Percentiles rank a stretch among this genome's conserved stretches.
phyloP scores from a whole-genome alignment of 2,888 invertebrate genomes.

The Caenorhabditis japonica region DNA sequence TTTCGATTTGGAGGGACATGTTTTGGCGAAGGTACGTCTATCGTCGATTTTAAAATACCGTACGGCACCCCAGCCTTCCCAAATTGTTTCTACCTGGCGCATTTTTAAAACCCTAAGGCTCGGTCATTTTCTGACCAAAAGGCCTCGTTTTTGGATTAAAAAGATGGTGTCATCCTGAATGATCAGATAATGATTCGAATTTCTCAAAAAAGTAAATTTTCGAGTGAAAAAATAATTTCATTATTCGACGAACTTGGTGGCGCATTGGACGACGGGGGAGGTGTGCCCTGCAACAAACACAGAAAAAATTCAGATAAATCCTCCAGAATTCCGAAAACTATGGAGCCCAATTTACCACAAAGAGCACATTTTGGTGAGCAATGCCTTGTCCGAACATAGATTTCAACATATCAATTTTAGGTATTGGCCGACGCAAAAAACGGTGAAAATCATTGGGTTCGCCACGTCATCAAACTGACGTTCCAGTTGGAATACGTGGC shows the following conservation, averaged over 20 bases:
- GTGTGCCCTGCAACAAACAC: background rate
- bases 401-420: slow-evolving; percentile 24
- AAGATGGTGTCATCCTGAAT: too few relatives aligned
- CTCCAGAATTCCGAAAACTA: slow-evolving; percentile 50
- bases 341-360: slow-evolving; percentile 58
- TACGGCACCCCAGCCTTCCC: too few relatives aligned
- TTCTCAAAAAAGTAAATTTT: slow-evolving; percentile 32
- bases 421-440: slow-evolving; percentile 52
- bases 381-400: background rate
- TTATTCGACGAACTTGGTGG: too few relatives aligned
- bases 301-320: slow-evolving; percentile 35
- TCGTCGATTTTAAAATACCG: too few relatives aligned
- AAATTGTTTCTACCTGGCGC: too few relatives aligned
- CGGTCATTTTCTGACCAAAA: too few relatives aligned
- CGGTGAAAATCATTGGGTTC: slow-evolving; percentile 49
- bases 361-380: slow-evolving; percentile 58
- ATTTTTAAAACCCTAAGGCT: too few relatives aligned
- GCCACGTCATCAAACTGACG: slow-evolving; percentile 59
- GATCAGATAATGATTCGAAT: too few relatives aligned
- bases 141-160: too few relatives aligned
- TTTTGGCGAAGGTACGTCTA: too few relatives aligned
- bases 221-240: background rate
- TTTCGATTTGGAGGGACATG: slow-evolving; percentile 57
- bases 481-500: slow-evolving; percentile 59
- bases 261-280: too few relatives aligned